Conservation (phyloP, 1,140 invertebrate species). For the Microplitis demolitor region DNA sequence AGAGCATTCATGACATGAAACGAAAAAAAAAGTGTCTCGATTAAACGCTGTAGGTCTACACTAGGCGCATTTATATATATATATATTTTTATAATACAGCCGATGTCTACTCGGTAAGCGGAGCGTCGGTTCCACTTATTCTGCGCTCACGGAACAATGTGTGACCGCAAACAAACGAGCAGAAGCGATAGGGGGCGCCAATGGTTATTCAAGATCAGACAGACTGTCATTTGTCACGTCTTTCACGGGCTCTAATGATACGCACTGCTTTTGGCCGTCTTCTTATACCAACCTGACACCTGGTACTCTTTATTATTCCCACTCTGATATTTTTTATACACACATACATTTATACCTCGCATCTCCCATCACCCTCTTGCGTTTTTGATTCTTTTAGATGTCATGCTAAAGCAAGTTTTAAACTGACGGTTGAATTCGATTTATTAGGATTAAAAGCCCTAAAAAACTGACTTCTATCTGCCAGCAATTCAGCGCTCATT, state of each 20-base stretch:
- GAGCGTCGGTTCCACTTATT: neutral
- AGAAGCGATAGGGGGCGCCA: slow-evolving; percentile 60
- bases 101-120: neutral
- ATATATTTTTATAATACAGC: neutral
- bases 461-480: neutral
- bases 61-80: neutral
- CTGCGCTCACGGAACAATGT: slow-evolving; percentile 45
- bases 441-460: slow-evolving; percentile 56
- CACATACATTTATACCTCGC: neutral
- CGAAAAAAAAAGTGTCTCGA: slow-evolving; percentile 9
- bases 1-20: slow-evolving; percentile 13
- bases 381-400: slow-evolving; percentile 17
- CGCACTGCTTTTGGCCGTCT: slow-evolving; percentile 60
- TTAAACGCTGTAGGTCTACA: slow-evolving; percentile 6
- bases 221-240: slow-evolving; percentile 61
- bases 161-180: slow-evolving; percentile 61
- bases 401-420: neutral
- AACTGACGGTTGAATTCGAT: slow-evolving; percentile 56
- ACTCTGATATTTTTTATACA: slow-evolving; percentile 20
- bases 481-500: no score
- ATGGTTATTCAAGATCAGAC: slow-evolving; percentile 56
- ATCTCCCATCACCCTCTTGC: neutral
- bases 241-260: slow-evolving; percentile 61
- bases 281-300: slow-evolving; percentile 49
- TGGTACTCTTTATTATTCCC: slow-evolving; percentile 52